Base-by-base conservation (phyloP, 2,888 invertebrate genomes). In the Balanococcus diminutus region DNA sequence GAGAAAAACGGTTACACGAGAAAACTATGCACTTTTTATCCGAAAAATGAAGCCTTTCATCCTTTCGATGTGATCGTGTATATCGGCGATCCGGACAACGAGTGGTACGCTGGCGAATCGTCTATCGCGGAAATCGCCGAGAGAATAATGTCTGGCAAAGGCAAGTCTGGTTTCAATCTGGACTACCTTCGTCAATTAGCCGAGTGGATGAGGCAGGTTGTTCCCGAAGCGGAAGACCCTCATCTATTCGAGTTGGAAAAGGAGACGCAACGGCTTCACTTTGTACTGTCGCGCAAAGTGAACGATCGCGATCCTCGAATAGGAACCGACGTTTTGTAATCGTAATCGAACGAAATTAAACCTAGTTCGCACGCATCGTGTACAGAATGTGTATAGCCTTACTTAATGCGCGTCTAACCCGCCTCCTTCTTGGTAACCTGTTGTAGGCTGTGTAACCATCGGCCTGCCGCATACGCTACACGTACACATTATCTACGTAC, bases 1-100 rank as follows among this genome's bases (percentile, higher is more conserved):
- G 98, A 99, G 90, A 96, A 96, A 89, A 97, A 96, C 90, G 98
- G 98, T 11, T 99, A 99, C 89, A 91, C 93, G 84, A 93, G 94
- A 88, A 92, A 92, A 89, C 91, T 90, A 5, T 92, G 96, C 0
- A 91, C 91, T 85, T 98, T 98, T 90, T 91, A 95, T 89, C 95
- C 96, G 0, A 87, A 87, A 88, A 16, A 87, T 87, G n/a, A 87
- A 88, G 4, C 87, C 86, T 3, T 86, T 36, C 19, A 25, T 31
- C 46, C 82, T 14, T 51, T 82, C 28, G 90, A 92, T 82, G 91
- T 96, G 32, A 93, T 93, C 1, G 92, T 96, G 86, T 98, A 98
- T 90, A 93, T 98, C 87, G 97, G 95, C 0, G 94, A 93, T 42
- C 92, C 93, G 88, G 92, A 94, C 87, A 98, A 98, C 91, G 93